Percentiles rank a stretch among this genome's conserved stretches.
These are phyloP conservation scores for Rhingia campestris DNA, from an alignment of 2,888 invertebrate genomes.

Conservation along the genomic window DNA sequence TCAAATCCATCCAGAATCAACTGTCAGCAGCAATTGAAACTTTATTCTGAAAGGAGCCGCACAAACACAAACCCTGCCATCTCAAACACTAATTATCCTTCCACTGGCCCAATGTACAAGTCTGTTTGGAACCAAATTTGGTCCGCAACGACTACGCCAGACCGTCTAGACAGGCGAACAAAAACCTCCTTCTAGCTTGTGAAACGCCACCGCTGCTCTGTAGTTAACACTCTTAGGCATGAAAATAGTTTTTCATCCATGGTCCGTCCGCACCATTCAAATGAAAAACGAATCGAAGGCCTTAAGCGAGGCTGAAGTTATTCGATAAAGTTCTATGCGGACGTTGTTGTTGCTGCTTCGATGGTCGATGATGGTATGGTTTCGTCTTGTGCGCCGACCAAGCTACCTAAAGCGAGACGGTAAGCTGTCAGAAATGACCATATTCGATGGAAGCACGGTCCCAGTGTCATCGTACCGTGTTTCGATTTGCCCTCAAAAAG, in stretches of 20 bases:
- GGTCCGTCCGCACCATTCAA: constrained; percentile 31
- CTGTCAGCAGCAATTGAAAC: constrained; percentile 19
- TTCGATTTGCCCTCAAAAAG: constrained; percentile 72
- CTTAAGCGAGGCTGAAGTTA: constrained; percentile 40
- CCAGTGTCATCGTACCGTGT: constrained; percentile 69
- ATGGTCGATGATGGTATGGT: background rate
- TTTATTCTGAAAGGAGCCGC: constrained; percentile 40
- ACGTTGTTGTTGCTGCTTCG: background rate
- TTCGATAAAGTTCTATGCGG: constrained; percentile 39
- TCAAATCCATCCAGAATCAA: constrained; percentile 21
- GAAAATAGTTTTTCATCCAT: background rate
- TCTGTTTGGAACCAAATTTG: constrained; percentile 55
- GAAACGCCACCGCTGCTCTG: constrained; percentile 13
- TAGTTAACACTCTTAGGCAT: constrained; percentile 41
- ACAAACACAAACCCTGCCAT: constrained; percentile 15
- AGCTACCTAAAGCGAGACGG: constrained; percentile 66
- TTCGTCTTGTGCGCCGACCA: constrained; percentile 30
- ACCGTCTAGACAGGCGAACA: constrained; percentile 12
- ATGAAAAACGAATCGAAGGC: constrained; percentile 42
- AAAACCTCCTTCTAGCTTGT: constrained; percentile 11
- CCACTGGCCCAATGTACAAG: constrained; percentile 24
- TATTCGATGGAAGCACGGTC: constrained; percentile 66
- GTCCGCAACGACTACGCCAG: constrained; percentile 15
- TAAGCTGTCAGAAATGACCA: constrained; percentile 72
- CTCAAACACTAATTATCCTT: constrained; percentile 50